Base-by-base conservation (phyloP, 1,140 invertebrate genomes). In the Liolophura sinensis region DNA sequence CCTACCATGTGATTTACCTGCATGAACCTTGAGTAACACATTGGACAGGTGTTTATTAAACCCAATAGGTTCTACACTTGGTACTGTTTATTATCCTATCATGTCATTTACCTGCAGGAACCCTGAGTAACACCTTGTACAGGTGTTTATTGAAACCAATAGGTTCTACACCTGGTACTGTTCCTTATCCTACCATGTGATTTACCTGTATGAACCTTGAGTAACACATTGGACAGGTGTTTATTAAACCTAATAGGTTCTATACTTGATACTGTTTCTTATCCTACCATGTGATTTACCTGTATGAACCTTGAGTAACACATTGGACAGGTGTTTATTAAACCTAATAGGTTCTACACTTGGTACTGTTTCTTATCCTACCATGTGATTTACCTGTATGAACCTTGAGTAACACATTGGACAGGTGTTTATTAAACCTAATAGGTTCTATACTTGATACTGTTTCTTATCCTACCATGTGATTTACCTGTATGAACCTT, bases 131-230 rank as follows among this genome's bases (percentile, higher is more conserved):
- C 69, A 89, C 88, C 55, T 85, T 86, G 78, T 96, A 97, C 1
- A 97, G 85, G 81, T 92, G 89, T 56, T 86, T 87, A 83, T 96
- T 95, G 82, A 96, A 96, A 50, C 79, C 80, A 60, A 89, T 87
- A 14, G 95, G 94, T 87, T 99, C 96, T 59, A 98, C 90, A 78
- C 92, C 95, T 18, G 98, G 85, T 1, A 89, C 89, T 80, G 92
- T 89, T 6, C 93, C 95, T 81, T 97, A 92, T 0, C 92, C 94
- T 40, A n/a, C n/a, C n/a, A 5, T 40, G 31, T 40, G 31, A 40
- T 40, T 40, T 40, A 40, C 31, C 31, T 40, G 31, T 9, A 40
- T 40, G 31, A 3, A 40, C 31, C 31, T 40, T 40, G 3, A 40
- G 31, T 40, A 40, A 40, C 9, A 40, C 31, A 3, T 40, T 40